Base-by-base conservation (phyloP, 2,888 invertebrate genomes). In the Acrobasis suavella region DNA sequence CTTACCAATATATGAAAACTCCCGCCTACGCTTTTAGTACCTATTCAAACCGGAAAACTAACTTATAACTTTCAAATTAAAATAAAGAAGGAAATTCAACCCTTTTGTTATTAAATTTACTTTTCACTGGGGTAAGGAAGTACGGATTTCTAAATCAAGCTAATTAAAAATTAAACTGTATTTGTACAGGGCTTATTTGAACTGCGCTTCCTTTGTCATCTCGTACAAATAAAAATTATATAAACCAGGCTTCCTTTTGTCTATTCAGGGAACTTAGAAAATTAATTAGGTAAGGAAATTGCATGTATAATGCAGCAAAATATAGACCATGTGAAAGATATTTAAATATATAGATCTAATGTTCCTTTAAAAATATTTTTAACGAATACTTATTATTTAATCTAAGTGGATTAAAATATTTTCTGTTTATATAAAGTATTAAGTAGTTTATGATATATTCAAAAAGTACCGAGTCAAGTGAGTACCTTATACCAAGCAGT, bases 141-240 rank as follows among this genome's bases (percentile, higher is more conserved):
- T 51, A 39, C 37, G 37, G 12, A 51, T n/a, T 50, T 39, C 51
- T 39, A 60, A 50, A 60, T 51, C 60, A 60, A 60, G 60, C 50
- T 59, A 59, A 59, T 59, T 59, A 50, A 59, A 50, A 50, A 60
- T 50, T 51, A 60, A 38, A 39, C 14, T 51, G 49, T 58, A 42
- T 59, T 60, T 60, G 60, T 37, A 39, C 39, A 39, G 51, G n/a
- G 54, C 12, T 38, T 60, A 38, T 51, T 52, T 60, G 60, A 52
- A 60, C 51, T 42, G 52, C 9, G 50, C 17, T 22, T 42, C 52
- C 60, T 42, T 51, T 32, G 63, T 50, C 59, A 52, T 60, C 62
- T 59, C 50, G 56, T 58, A 51, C 62, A 64, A 65, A 65, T 70
- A 70, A 73, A 69, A 68, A 70, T 72, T 69, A 66, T 67, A 56